Conservation (phyloP, 2,888 invertebrate genomes). For the Trichacis sp. region DNA sequence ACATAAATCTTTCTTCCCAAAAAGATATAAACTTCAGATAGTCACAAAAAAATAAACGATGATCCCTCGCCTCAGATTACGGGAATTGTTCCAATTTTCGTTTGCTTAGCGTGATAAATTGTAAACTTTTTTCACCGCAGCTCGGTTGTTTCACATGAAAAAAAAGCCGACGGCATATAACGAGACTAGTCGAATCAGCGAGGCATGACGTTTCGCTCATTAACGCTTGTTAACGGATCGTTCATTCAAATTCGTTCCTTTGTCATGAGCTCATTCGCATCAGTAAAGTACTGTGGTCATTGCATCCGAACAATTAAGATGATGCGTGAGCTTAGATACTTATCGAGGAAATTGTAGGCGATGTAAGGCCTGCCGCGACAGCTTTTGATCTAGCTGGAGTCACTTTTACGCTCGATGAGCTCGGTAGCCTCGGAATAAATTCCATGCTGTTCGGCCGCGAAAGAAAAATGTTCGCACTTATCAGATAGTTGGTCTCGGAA, state of each 20-base stretch:
- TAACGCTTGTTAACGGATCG: slow-evolving; percentile 45
- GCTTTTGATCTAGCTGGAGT: slow-evolving; percentile 28
- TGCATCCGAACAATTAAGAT: slow-evolving; percentile 44
- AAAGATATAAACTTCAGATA: too few species aligned
- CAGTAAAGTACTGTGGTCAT: slow-evolving; percentile 38
- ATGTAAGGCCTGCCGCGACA: slow-evolving; percentile 19
- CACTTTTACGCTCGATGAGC: slow-evolving; percentile 28
- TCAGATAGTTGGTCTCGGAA: slow-evolving; percentile 7
- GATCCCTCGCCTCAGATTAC: too few species aligned
- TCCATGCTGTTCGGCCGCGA: slow-evolving; percentile 2
- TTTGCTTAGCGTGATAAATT: too few species aligned
- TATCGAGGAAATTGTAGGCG: slow-evolving; percentile 38
- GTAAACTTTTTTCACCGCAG: too few species aligned
- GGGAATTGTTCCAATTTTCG: too few species aligned
- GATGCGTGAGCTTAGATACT: slow-evolving; percentile 43
- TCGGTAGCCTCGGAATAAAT: slow-evolving; percentile 12
- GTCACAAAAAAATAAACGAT: too few species aligned
- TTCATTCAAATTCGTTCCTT: slow-evolving; percentile 50
- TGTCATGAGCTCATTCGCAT: slow-evolving; percentile 47
- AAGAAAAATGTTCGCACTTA: slow-evolving; percentile 17
- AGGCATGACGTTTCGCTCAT: slow-evolving; percentile 42
- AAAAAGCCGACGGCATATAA: slow-evolving; percentile 31
- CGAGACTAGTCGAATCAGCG: slow-evolving; percentile 39
- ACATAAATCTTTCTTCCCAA: too few species aligned
- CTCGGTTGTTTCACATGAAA: too few species aligned